Conservation (phyloP, 2,888 invertebrate genomes). For the Lasioglossum zephyrum region DNA sequence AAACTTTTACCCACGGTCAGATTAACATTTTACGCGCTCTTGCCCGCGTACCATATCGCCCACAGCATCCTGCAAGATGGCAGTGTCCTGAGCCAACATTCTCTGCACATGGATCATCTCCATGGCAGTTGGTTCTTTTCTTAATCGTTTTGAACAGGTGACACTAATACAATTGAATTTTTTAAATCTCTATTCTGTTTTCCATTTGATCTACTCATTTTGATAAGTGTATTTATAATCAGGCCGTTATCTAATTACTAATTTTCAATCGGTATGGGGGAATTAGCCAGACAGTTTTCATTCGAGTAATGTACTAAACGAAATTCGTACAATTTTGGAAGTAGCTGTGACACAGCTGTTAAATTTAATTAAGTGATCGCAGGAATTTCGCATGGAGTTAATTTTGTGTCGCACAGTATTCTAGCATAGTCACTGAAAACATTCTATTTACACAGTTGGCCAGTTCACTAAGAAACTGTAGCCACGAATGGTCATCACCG, state of each 20-base stretch:
- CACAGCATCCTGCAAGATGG: not conserved
- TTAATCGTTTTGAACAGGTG: too few relatives aligned
- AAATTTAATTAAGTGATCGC: not conserved
- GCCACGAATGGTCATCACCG: slow-evolving; percentile 67
- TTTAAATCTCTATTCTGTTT: too few relatives aligned
- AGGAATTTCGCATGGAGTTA: not conserved
- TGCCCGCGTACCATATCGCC: not conserved
- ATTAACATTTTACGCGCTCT: slow-evolving; percentile 7
- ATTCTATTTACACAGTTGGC: slow-evolving; percentile 35
- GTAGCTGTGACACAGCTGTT: not conserved
- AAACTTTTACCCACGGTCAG: not conserved
- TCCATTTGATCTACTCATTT: too few relatives aligned
- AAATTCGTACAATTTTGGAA: not conserved
- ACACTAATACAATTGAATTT: too few relatives aligned
- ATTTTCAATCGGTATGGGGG: not conserved
- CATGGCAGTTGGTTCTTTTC: too few relatives aligned
- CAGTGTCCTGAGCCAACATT: not conserved
- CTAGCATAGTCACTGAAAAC: not conserved
- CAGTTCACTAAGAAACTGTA: slow-evolving; percentile 59
- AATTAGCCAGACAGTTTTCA: not conserved
- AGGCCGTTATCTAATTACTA: not conserved
- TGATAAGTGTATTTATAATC: too few relatives aligned
- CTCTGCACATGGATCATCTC: not conserved
- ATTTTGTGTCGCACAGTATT: not conserved
- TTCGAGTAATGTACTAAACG: not conserved